Conservation (phyloP, 1,140 invertebrate species). For the Latrodectus geometricus region DNA sequence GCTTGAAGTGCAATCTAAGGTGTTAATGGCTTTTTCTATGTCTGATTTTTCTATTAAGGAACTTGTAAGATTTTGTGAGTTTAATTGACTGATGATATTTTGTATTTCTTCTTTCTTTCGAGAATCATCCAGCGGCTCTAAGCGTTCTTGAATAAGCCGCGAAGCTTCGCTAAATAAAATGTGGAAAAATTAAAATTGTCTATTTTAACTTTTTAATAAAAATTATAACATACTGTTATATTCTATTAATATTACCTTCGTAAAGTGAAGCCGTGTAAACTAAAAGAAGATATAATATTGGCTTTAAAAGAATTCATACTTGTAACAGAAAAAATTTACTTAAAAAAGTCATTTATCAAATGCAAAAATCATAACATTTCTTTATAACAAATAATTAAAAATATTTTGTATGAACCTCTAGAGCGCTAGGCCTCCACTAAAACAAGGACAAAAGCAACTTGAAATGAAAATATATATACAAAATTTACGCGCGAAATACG, state of each 20-base stretch:
- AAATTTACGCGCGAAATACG: background rate
- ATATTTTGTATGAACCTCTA: too few species aligned
- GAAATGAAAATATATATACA: background rate
- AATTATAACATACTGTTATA: background rate
- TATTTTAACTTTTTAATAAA: background rate
- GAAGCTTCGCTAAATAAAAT: slow-evolving; percentile 74
- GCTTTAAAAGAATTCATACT: slow-evolving; percentile 40
- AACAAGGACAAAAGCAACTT: background rate
- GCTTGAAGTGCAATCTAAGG: slow-evolving; percentile 78
- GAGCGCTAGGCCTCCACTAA: background rate
- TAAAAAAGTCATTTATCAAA: too few species aligned
- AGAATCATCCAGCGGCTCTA: slow-evolving; percentile 70
- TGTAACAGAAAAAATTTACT: background rate
- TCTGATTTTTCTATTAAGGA: slow-evolving; percentile 79
- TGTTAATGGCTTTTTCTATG: slow-evolving; percentile 81
- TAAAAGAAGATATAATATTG: slow-evolving; percentile 32
- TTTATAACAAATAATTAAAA: too few species aligned
- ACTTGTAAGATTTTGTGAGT: slow-evolving; percentile 79
- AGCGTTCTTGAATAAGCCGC: slow-evolving; percentile 73
- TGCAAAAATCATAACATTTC: too few species aligned
- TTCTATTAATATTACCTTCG: slow-evolving; percentile 9
- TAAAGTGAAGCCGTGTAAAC: slow-evolving; percentile 45
- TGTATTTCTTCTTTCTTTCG: slow-evolving; percentile 70
- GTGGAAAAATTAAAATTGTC: too few species aligned
- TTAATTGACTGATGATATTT: slow-evolving; percentile 75